Conservation (phyloP, 2,888 invertebrate species). For the Nebria brevicollis region DNA sequence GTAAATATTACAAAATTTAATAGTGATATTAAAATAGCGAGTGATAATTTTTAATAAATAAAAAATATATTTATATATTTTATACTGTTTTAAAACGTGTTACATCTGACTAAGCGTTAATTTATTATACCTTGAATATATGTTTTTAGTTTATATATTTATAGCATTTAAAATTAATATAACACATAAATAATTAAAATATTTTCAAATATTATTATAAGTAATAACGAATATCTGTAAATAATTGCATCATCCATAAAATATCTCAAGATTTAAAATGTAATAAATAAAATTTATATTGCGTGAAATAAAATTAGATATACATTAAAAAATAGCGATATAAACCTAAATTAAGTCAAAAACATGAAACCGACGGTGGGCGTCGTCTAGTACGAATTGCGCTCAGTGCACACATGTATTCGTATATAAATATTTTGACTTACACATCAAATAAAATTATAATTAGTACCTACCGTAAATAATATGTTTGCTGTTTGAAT, state of each 20-base stretch:
- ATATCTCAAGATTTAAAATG: neutral
- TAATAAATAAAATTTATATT: neutral
- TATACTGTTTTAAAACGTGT: no score
- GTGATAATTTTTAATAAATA: neutral
- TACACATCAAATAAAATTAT: neutral
- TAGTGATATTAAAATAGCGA: no score
- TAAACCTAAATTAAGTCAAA: constrained; percentile 18
- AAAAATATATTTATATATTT: neutral
- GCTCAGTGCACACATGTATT: neutral
- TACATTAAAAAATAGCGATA: constrained; percentile 10
- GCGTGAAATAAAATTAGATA: neutral
- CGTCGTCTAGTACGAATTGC: constrained; percentile 23
- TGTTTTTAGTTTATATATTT: neutral
- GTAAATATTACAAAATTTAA: no score
- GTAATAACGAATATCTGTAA: no score
- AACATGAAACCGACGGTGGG: constrained; percentile 36
- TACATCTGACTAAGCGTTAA: neutral
- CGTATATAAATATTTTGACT: neutral
- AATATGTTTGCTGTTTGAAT: constrained; percentile 66
- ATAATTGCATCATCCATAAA: no score
- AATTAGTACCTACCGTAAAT: constrained; percentile 60
- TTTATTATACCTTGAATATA: constrained; percentile 3
- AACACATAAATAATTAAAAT: neutral
- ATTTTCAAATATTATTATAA: no score
- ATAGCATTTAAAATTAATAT: neutral